Percentiles rank a stretch among this genome's conserved stretches.
Conservation (phyloP, 2,888 invertebrate species). For the Hypomecis punctinalis region DNA sequence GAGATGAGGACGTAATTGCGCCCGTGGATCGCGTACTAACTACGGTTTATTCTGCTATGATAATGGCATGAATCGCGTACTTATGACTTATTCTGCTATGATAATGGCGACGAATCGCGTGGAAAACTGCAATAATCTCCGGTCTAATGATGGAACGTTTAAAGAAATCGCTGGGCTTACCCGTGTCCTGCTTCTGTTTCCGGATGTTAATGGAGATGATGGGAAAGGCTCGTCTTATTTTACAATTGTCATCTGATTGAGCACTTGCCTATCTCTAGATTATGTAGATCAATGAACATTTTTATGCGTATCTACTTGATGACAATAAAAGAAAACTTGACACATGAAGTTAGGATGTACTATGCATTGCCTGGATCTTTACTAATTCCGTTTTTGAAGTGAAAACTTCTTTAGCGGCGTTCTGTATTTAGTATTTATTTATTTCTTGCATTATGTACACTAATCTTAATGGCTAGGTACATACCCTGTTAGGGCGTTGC, state of each 20-base stretch:
- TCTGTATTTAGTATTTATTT: too few species aligned
- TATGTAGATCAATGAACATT: too few species aligned
- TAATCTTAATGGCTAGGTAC: too few species aligned
- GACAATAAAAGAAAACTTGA: too few species aligned
- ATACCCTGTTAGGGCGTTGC: too few species aligned
- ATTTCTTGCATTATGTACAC: too few species aligned
- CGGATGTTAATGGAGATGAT: slow-evolving; percentile 32
- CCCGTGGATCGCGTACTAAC: slow-evolving; percentile 24
- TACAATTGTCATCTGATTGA: background rate
- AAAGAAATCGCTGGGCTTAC: slow-evolving; percentile 57
- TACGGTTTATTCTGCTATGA: background rate
- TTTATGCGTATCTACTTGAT: too few species aligned
- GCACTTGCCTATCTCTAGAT: too few species aligned
- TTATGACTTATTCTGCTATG: background rate
- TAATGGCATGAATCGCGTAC: slow-evolving; percentile 45
- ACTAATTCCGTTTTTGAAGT: too few species aligned
- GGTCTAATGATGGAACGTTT: slow-evolving; percentile 48
- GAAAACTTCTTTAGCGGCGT: too few species aligned
- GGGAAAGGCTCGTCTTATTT: slow-evolving; percentile 11
- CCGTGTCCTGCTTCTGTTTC: slow-evolving; percentile 62
- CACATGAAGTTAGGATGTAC: too few species aligned
- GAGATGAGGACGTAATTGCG: slow-evolving; percentile 39
- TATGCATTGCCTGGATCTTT: too few species aligned
- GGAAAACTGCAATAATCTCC: slow-evolving; percentile 49
- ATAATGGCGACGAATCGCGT: slow-evolving; percentile 47